These are phyloP conservation scores for Drosophila planitibia DNA, from an alignment of 2,888 invertebrate genomes.

Conservation along the genomic window DNA sequence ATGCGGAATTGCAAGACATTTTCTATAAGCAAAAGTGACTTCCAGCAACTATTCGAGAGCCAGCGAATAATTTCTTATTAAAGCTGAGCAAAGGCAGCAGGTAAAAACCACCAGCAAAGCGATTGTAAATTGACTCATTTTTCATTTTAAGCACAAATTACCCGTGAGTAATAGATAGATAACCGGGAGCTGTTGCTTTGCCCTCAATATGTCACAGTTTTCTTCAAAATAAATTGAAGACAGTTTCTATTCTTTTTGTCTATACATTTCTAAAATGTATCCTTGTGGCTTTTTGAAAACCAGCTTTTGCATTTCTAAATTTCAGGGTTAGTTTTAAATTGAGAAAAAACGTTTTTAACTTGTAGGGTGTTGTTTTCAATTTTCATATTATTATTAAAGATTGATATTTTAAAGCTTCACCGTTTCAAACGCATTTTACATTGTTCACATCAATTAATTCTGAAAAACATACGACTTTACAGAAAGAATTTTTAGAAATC, in stretches of 20 bases:
- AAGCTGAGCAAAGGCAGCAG: conserved; percentile 43
- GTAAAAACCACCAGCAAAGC: conserved; percentile 29
- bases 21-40: conserved; percentile 70
- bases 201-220: conserved; percentile 70
- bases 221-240: conserved; percentile 39
- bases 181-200: conserved; percentile 42
- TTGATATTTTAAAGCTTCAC: background rate
- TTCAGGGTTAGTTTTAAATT: background rate
- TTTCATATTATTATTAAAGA: background rate
- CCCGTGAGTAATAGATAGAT: conserved; percentile 3
- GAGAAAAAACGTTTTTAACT: background rate
- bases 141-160: conserved; percentile 64
- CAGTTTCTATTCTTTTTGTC: conserved; percentile 1
- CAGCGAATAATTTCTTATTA: conserved; percentile 71
- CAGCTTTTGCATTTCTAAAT: background rate
- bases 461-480: background rate
- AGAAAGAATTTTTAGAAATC: background rate
- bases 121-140: conserved; percentile 76
- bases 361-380: background rate
- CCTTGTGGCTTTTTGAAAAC: no score
- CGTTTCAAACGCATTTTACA: background rate
- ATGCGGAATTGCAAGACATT: conserved; percentile 67
- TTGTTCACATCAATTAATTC: background rate
- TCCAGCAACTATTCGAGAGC: conserved; percentile 54
- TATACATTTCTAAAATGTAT: no score